Evolutionary conservation across 1,140 invertebrate species (phyloP).

Genomic region (Gonioctena quinquepunctata): DNA sequence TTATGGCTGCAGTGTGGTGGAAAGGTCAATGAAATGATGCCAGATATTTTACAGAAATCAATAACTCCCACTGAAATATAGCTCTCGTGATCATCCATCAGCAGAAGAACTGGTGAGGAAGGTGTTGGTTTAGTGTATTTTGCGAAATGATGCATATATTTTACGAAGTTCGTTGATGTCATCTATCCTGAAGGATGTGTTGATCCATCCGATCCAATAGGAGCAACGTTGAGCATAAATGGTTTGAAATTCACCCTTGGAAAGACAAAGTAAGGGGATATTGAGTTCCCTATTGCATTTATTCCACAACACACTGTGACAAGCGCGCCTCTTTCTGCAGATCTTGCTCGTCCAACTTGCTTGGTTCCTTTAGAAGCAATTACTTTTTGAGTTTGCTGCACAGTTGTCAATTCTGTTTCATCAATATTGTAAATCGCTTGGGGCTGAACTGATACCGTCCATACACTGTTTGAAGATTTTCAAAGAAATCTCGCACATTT

Average conservation of each 20-base stretch:
- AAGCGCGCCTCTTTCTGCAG: conserved; percentile 56
- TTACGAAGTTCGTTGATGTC: not conserved
- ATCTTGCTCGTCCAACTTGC: conserved; percentile 56
- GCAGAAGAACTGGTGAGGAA: not conserved
- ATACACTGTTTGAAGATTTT: not conserved
- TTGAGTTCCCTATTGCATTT: conserved; percentile 32
- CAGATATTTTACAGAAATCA: conserved; percentile 1
- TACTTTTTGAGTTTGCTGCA: conserved; percentile 50
- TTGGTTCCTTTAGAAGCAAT: conserved; percentile 50
- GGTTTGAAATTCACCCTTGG: conserved; percentile 10
- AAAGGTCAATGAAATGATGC: not conserved
- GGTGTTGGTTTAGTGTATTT: not conserved
- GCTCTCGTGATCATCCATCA: conserved; percentile 20
- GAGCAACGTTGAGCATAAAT: conserved; percentile 46
- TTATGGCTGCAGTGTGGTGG: not conserved
- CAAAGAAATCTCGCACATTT: not conserved
- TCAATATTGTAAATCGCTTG: conserved; percentile 22
- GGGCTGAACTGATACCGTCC: not conserved
- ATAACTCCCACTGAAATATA: not conserved
- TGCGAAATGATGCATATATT: conserved; percentile 12
- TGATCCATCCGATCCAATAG: conserved; percentile 42
- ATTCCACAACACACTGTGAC: conserved; percentile 46
- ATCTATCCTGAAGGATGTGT: conserved; percentile 41
- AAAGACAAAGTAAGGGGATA: not conserved
- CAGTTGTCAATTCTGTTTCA: conserved; percentile 45